phyloP scores from a whole-genome alignment of 2,888 invertebrate species.

The Bimastos eiseni region DNA sequence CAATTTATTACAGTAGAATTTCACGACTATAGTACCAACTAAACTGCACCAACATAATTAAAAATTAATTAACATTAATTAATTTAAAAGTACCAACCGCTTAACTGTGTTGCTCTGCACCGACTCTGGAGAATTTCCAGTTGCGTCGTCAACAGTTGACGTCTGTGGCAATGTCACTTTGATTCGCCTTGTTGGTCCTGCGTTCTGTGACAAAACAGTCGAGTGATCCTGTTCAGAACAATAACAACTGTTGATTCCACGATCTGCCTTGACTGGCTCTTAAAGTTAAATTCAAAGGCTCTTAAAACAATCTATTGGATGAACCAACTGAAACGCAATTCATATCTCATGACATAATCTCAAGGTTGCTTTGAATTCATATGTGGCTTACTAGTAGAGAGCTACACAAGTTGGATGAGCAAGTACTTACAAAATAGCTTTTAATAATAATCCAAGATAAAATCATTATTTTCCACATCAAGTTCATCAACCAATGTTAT shows the following conservation, averaged over 20 bases:
- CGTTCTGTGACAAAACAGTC: neutral
- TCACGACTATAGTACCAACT: neutral
- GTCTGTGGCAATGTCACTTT: slow-evolving; percentile 8
- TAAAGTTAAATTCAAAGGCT: too few relatives aligned
- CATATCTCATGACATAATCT: too few relatives aligned
- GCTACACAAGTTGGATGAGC: too few relatives aligned
- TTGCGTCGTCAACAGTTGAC: neutral
- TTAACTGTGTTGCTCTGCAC: neutral
- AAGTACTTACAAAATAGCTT: too few relatives aligned
- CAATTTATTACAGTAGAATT: neutral
- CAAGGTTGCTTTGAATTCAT: too few relatives aligned
- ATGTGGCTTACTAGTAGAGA: too few relatives aligned
- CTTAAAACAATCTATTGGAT: too few relatives aligned
- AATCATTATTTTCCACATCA: too few relatives aligned
- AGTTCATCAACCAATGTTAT: too few relatives aligned
- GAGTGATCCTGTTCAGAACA: neutral
- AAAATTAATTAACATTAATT: neutral
- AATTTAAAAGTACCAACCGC: neutral
- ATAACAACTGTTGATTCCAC: neutral
- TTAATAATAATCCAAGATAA: too few relatives aligned
- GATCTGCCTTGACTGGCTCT: too few relatives aligned
- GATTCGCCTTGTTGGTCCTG: slow-evolving; percentile 16
- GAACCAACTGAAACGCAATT: too few relatives aligned
- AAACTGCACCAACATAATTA: neutral
- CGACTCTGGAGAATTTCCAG: neutral